These are phyloP conservation scores for Toxotes jaculatrix DNA, from an alignment of 2,113 vertebrate species.

Conservation along the genomic window DNA sequence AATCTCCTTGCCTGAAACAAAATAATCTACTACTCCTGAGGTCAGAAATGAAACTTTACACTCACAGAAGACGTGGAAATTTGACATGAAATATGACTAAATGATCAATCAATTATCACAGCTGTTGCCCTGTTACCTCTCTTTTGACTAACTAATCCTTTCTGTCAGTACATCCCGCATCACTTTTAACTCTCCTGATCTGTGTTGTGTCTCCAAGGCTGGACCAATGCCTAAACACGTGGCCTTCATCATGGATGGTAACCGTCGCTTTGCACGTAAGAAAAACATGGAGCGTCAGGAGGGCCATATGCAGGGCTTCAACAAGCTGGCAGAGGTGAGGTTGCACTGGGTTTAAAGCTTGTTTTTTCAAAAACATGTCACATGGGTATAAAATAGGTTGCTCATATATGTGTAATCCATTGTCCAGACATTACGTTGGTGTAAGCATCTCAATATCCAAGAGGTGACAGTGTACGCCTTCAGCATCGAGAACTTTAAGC, in stretches of 20 bases:
- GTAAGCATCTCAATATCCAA: conserved; percentile 92
- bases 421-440: conserved; percentile 93
- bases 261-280: conserved; percentile 94
- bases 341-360: neutral
- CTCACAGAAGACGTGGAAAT: neutral
- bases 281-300: conserved; percentile 91
- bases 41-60: no score
- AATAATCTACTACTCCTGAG: neutral
- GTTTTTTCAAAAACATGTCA: neutral
- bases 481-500: conserved; percentile 99
- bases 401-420: neutral
- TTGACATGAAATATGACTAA: neutral
- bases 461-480: conserved; percentile 99
- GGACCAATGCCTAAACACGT: conserved; percentile 97
- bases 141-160: no score
- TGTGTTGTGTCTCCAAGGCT: conserved; percentile 81
- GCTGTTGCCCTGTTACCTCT: neutral
- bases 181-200: neutral
- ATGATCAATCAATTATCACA: no score
- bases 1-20: neutral
- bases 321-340: conserved; percentile 95
- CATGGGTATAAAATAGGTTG: neutral
- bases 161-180: neutral
- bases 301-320: conserved; percentile 95
- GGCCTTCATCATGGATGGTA: conserved; percentile 99